Evolutionary conservation across 2,888 invertebrate genomes (phyloP).

Genomic region (Drosophila rubida): DNA sequence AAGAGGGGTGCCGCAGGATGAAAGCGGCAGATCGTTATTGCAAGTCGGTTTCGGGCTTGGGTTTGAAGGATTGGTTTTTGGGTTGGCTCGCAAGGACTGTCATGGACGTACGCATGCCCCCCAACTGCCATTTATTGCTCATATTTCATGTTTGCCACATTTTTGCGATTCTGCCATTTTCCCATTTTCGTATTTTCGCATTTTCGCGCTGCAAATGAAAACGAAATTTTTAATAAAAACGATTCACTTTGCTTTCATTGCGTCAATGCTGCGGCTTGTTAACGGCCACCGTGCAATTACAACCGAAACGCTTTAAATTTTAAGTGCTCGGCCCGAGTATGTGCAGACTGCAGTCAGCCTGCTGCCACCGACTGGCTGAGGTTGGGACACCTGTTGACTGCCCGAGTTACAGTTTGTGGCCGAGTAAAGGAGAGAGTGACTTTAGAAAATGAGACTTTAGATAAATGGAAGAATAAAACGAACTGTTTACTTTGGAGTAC

Average conservation of each 20-base stretch:
- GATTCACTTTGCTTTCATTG: constrained; percentile 61
- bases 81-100: constrained; percentile 44
- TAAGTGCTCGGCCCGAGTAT: constrained; percentile 59
- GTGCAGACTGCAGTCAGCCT: constrained; percentile 25
- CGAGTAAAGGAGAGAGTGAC: no score
- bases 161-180: constrained; percentile 50
- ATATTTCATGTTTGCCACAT: constrained; percentile 76
- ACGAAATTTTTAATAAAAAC: constrained; percentile 74
- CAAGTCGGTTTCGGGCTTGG: constrained; percentile 46
- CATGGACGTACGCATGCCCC: constrained; percentile 52
- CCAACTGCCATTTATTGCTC: constrained; percentile 67
- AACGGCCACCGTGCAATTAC: constrained; percentile 71
- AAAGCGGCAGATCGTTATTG: constrained; percentile 54
- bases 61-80: neutral
- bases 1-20: no score
- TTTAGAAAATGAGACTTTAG: no score
- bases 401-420: no score
- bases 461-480: no score
- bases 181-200: constrained; percentile 25
- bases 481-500: no score
- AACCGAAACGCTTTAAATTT: constrained; percentile 73
- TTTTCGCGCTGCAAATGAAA: constrained; percentile 38
- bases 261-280: constrained; percentile 58
- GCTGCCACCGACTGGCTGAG: no score
- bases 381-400: no score